phyloP scores from a whole-genome alignment of 1,140 invertebrate genomes.

The Cotesia typhae region DNA sequence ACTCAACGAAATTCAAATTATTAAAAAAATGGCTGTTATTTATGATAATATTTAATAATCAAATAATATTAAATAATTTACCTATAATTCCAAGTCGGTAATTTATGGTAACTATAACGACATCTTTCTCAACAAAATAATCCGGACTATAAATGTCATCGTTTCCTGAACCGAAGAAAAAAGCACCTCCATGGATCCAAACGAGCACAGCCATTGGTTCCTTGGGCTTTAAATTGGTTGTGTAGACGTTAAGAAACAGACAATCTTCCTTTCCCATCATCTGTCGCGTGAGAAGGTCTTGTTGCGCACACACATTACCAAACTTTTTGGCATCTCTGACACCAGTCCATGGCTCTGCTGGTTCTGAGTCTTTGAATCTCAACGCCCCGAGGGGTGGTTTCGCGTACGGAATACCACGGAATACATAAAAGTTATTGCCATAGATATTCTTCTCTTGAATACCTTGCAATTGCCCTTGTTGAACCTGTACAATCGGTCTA shows the following conservation, averaged over 20 bases:
- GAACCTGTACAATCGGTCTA: neutral
- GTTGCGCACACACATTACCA: conserved; percentile 66
- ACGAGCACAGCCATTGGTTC: conserved; percentile 61
- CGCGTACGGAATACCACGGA: conserved; percentile 28
- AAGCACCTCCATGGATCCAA: conserved; percentile 72
- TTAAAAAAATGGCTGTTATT: neutral
- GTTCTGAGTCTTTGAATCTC: conserved; percentile 60
- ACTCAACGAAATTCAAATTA: no score
- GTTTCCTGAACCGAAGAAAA: conserved; percentile 62
- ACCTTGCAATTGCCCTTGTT: conserved; percentile 16
- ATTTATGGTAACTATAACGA: conserved; percentile 70
- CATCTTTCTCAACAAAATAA: conserved; percentile 66
- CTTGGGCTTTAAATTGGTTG: conserved; percentile 59
- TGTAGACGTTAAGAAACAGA: conserved; percentile 84
- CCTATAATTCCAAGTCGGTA: conserved; percentile 68
- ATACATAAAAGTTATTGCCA: conserved; percentile 11
- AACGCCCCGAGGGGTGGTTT: conserved; percentile 20
- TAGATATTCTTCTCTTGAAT: conserved; percentile 15
- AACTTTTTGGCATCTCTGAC: conserved; percentile 66
- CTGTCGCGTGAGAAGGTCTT: conserved; percentile 22
- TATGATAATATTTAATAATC: neutral
- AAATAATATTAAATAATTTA: conserved; percentile 38
- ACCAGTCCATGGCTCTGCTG: conserved; percentile 68
- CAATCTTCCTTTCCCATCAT: conserved; percentile 74
- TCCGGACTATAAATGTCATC: conserved; percentile 59